These are phyloP conservation scores for Chanos chanos DNA, from an alignment of 2,797 vertebrate genomes.

Conservation along the genomic window DNA sequence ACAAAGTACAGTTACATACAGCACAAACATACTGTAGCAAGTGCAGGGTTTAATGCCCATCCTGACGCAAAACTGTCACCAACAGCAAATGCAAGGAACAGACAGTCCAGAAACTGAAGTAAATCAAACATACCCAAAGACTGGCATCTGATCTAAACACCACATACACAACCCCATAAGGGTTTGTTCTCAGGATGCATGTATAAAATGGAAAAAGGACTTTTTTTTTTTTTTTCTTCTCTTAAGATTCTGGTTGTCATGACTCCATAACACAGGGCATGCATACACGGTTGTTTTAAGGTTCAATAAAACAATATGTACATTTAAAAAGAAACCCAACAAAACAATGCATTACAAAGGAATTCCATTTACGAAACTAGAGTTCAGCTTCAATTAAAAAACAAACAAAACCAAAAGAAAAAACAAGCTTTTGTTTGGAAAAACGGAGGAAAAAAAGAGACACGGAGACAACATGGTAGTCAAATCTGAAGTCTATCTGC, in stretches of 20 bases:
- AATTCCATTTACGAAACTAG: conserved; percentile 47
- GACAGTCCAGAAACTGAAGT: conserved; percentile 39
- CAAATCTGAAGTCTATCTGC: conserved; percentile 74
- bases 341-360: conserved; percentile 69
- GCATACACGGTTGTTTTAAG: conserved; percentile 68
- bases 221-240: no score
- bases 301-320: conserved; percentile 27
- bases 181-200: conserved; percentile 31
- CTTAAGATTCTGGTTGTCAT: conserved; percentile 68
- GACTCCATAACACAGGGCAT: conserved; percentile 78
- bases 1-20: conserved; percentile 69
- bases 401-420: conserved; percentile 55
- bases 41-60: conserved; percentile 54
- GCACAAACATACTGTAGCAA: conserved; percentile 62
- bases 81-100: conserved; percentile 26
- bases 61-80: conserved; percentile 39
- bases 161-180: conserved; percentile 28
- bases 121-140: conserved; percentile 50
- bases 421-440: neutral
- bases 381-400: conserved; percentile 24
- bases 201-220: conserved; percentile 50
- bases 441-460: neutral
- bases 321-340: conserved; percentile 34
- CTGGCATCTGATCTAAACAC: neutral
- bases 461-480: neutral